Conservation (phyloP, 2,797 vertebrate genomes). For the Mareca penelope region DNA sequence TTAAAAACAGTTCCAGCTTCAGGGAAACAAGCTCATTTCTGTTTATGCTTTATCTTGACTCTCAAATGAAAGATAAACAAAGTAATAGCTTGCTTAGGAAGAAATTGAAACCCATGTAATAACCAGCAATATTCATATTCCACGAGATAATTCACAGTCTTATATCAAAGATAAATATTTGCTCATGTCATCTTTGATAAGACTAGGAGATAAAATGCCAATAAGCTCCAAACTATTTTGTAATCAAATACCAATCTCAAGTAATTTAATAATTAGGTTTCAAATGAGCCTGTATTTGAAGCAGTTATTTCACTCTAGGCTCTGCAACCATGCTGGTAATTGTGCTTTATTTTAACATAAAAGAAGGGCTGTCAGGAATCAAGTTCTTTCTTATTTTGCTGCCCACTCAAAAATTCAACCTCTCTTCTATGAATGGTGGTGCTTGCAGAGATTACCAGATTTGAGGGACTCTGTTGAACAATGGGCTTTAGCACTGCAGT, state of each 20-base stretch:
- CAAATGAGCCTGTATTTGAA: not conserved
- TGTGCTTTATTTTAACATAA: not conserved
- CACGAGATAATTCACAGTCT: slow-evolving; percentile 29
- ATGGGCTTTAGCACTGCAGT: fast-evolving
- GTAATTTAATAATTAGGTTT: slow-evolving; percentile 12
- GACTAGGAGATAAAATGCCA: not conserved
- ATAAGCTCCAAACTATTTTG: not conserved
- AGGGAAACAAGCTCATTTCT: slow-evolving; percentile 22
- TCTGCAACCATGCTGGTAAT: not conserved
- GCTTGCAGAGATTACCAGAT: not conserved
- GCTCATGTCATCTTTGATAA: not conserved
- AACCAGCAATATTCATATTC: slow-evolving; percentile 25
- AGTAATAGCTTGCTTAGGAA: slow-evolving; percentile 5
- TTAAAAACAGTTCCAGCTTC: slow-evolving; percentile 12
- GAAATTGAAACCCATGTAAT: not conserved
- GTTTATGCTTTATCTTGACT: slow-evolving; percentile 20
- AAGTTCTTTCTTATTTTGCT: not conserved
- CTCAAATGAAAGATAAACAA: slow-evolving; percentile 27
- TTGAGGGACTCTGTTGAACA: not conserved
- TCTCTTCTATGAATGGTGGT: not conserved
- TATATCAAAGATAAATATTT: slow-evolving; percentile 18
- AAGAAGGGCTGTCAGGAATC: not conserved
- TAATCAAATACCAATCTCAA: slow-evolving; percentile 5
- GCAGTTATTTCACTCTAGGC: not conserved
- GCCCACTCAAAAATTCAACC: not conserved